Conservation (phyloP, 2,888 invertebrate species). For the Metallyticus violacea region DNA sequence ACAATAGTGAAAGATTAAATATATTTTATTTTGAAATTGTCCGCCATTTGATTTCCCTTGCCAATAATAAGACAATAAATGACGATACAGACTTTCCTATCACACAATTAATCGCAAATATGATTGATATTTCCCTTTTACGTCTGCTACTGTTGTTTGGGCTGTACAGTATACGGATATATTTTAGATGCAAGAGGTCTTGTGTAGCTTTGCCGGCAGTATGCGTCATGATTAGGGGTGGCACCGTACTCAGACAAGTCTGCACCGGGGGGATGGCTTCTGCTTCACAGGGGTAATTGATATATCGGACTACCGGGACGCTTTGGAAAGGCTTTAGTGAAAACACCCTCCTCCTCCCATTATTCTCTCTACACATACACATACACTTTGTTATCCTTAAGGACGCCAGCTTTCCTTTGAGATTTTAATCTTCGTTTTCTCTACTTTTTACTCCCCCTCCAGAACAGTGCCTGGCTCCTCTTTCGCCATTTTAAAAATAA, state of each 20-base stretch:
- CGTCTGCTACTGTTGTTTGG: too few species aligned
- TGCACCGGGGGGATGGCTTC: neutral
- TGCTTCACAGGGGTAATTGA: constrained; percentile 14
- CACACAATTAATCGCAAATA: too few species aligned
- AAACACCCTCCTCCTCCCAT: neutral
- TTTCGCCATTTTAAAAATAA: neutral
- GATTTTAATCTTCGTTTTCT: neutral
- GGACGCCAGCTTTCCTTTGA: neutral
- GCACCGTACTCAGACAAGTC: neutral
- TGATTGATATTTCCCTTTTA: too few species aligned
- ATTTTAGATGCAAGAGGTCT: neutral
- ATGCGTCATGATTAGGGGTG: neutral
- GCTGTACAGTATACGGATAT: neutral
- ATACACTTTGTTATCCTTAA: neutral
- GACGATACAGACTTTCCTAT: too few species aligned
- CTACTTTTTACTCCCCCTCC: neutral
- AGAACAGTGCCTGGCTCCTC: neutral
- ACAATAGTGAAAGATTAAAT: too few species aligned
- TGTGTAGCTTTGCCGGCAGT: neutral
- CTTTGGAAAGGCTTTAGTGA: constrained; percentile 12
- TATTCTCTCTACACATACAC: neutral
- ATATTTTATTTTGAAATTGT: too few species aligned
- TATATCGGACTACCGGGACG: constrained; percentile 18
- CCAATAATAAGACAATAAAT: too few species aligned
- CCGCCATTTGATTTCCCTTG: too few species aligned